These are phyloP conservation scores for Phengaris arion DNA, from an alignment of 2,888 invertebrate genomes.

Conservation along the genomic window DNA sequence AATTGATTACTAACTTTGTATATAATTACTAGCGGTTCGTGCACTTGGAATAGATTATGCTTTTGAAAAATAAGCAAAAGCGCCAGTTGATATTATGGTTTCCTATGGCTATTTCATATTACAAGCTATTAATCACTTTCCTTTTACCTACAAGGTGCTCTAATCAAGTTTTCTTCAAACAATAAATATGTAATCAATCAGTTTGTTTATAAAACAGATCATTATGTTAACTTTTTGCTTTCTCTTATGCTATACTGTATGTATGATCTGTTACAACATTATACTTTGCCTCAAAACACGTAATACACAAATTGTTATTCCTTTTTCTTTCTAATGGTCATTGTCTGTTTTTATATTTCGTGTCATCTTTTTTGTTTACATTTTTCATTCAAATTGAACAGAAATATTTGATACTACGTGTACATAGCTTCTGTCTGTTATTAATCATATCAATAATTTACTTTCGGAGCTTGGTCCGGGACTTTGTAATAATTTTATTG, in stretches of 20 bases:
- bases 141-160: background rate
- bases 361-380: too few species aligned
- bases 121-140: conserved; percentile 1
- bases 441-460: background rate
- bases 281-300: too few species aligned
- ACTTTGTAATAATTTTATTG: background rate
- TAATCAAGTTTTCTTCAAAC: too few species aligned
- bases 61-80: background rate
- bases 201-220: background rate
- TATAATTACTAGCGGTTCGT: too few species aligned
- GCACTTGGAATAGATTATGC: too few species aligned
- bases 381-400: too few species aligned
- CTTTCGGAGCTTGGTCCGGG: background rate
- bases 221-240: background rate
- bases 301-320: too few species aligned
- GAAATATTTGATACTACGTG: too few species aligned
- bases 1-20: too few species aligned
- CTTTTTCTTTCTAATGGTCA: too few species aligned
- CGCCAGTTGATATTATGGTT: background rate
- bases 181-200: background rate
- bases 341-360: too few species aligned
- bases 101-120: background rate
- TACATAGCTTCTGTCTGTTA: background rate
- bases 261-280: too few species aligned
- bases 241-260: background rate